Conservation (phyloP, 2,113 vertebrate species). For the Candoia aspera region DNA sequence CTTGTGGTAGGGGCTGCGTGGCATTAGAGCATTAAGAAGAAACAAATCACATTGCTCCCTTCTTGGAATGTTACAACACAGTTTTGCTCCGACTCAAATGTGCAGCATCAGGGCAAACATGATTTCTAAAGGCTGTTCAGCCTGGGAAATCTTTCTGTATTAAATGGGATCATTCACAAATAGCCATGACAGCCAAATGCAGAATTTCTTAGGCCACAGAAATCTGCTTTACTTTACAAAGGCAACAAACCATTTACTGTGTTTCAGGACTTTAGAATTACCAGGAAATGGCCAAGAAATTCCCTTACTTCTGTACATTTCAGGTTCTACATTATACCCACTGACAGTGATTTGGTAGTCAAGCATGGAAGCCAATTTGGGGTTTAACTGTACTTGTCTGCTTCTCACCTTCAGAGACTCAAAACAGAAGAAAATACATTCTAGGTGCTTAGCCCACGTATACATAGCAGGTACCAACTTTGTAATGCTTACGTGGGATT, state of each 20-base stretch:
- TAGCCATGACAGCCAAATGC: background rate
- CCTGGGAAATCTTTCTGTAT: conserved; percentile 1
- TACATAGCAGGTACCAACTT: background rate
- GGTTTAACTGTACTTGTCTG: background rate
- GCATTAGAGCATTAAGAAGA: conserved; percentile 27
- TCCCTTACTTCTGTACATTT: background rate
- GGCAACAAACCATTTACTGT: background rate
- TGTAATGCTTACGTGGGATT: background rate
- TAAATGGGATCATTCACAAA: background rate
- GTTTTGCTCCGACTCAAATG: background rate
- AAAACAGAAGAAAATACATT: background rate
- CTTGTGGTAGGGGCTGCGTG: conserved; percentile 41
- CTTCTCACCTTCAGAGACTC: background rate
- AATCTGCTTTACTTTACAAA: background rate
- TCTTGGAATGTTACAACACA: conserved; percentile 11
- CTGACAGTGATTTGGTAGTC: background rate
- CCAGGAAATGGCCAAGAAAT: background rate
- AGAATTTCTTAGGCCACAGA: background rate
- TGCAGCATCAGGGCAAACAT: background rate
- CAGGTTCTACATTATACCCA: background rate
- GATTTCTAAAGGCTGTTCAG: conserved; percentile 1
- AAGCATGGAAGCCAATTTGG: background rate
- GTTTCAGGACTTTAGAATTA: background rate
- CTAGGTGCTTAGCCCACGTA: background rate
- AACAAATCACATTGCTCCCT: conserved; percentile 21